These are phyloP conservation scores for Diabrotica virgifera DNA, from an alignment of 1,140 invertebrate genomes.

Conservation along the genomic window DNA sequence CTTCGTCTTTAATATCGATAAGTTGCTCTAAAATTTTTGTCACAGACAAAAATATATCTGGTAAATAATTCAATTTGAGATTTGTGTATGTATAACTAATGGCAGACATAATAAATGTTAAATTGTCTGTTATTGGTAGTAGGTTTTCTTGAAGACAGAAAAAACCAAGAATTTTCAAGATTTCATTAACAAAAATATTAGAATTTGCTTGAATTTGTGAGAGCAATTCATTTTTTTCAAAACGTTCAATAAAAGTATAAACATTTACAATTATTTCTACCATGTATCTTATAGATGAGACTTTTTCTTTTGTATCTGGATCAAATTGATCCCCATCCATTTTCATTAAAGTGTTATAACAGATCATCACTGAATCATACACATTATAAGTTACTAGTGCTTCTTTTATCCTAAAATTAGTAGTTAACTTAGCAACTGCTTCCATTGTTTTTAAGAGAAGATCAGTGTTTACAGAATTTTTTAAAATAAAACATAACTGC, in stretches of 20 bases:
- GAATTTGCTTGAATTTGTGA: constrained; percentile 7
- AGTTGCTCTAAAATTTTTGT: constrained; percentile 23
- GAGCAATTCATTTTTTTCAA: constrained; percentile 21
- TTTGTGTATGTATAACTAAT: constrained; percentile 32
- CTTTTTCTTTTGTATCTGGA: constrained; percentile 22
- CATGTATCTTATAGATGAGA: constrained; percentile 27
- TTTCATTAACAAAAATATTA: constrained; percentile 17
- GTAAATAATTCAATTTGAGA: constrained; percentile 19
- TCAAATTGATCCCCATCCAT: constrained; percentile 23
- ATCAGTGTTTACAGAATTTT: constrained; percentile 64
- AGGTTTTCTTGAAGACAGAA: constrained; percentile 31
- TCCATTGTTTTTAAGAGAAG: constrained; percentile 53
- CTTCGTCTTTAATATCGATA: neutral
- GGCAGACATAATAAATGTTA: constrained; percentile 32
- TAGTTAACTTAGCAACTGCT: constrained; percentile 35
- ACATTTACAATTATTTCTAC: constrained; percentile 34
- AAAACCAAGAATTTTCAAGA: constrained; percentile 29
- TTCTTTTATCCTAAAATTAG: constrained; percentile 33
- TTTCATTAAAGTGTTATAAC: constrained; percentile 22
- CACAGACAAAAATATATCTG: constrained; percentile 25
- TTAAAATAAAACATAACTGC: constrained; percentile 61
- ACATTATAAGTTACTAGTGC: constrained; percentile 24
- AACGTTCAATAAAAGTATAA: constrained; percentile 29
- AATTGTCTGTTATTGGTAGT: constrained; percentile 28
- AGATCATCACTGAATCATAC: constrained; percentile 24